Base-by-base conservation (phyloP, 2,797 vertebrate species). In the Tokudaia tokunoshimensis region DNA sequence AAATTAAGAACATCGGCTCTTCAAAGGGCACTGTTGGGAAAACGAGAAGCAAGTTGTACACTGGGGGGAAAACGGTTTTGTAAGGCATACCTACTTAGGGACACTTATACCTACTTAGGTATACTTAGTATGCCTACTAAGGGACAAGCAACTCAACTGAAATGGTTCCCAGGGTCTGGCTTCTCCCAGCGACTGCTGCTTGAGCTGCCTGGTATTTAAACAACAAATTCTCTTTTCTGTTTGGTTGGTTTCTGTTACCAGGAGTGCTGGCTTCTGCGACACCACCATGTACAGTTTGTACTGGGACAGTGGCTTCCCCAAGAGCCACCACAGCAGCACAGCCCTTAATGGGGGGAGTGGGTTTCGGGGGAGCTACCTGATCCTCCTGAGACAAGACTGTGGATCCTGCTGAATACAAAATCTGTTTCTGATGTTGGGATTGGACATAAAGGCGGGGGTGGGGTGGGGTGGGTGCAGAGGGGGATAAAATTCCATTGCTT, bases 231-330 rank as follows among this genome's bases (percentile, higher is more conserved):
- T 76, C 31, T 82, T 76, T 78, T 92, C 37, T 47, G 1, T 65
- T 89, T 67, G 92, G 84, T 34, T 86, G 59, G 15, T 70, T 87
- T 97, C 81, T 88, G 61, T 34, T 9, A 37, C 67, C 67, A n/a
- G 15, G 34, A 93, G 31, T 37, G 52, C 34, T 84, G 63, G 44
- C n/a, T 44, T 61, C 24, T 29, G 13, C 6, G 15, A 13, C 5
- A 13, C n/a, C n/a, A 6, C 3, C 6, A n/a, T 29, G 86, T 75
- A n/a, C 70, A 41, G 50, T 65, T 65, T 50, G 31, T 72, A 41
- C 52, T 6, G 2, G 50, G n/a, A 85, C 24, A n/a, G 57, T 0
- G 19, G 29, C 55, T 57, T 57, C 55, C 55, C 55, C 6, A 14
- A 55, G 52, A 55, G 52, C 52, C 15, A 12, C 82, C 63, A 65